Evolutionary conservation across 1,140 invertebrate species (phyloP), one percentile per base, ranked within the genome.

Genomic region (Octopus sinensis): DNA sequence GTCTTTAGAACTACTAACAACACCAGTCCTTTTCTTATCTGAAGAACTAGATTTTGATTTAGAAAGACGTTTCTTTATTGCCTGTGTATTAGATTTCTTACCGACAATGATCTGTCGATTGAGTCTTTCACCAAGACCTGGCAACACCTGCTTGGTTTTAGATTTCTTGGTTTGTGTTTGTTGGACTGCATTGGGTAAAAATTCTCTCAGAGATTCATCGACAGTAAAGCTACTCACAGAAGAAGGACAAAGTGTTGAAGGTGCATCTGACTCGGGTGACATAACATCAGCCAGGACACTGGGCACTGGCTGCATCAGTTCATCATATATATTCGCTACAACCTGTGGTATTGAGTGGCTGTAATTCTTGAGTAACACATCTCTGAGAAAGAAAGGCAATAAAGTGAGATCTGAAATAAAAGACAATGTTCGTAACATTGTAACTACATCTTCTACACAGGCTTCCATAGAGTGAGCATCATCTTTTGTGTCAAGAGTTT

Each of bases 331-430:
- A 12, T 73, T 23, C 1, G 68, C 68, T n/a, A 73, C 17, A n/a
- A 23, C 17, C 17, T 23, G 68, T 6, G 68, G 17, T 6, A 73
- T 13, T 12, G 68, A 12, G 13, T 73, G 17, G 6, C 17, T 23
- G 30, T 73, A 73, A 23, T 73, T 7, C 17, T 73, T 73, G 5
- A 73, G 13, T 23, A 73, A 73, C 56, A 17, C 9, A 4, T 17
- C 17, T 62, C 9, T 83, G 79, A 88, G 82, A 54, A 88, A 88
- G 23, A 85, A 81, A 0, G 86, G 84, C 12, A 86, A 79, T n/a
- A 83, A 51, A n/a, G 82, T 83, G 10, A 86, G 82, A 43, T 86
- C 86, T 56, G 83, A 82, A n/a, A 83, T 82, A 75, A 88, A 87
- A 23, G 84, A 81, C n/a, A 86, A 77, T 6, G 84, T 83, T 43